Percentiles rank a stretch among this genome's conserved stretches.
Conservation (phyloP, 2,888 invertebrate species). For the Rhaphigaster nebulosa region DNA sequence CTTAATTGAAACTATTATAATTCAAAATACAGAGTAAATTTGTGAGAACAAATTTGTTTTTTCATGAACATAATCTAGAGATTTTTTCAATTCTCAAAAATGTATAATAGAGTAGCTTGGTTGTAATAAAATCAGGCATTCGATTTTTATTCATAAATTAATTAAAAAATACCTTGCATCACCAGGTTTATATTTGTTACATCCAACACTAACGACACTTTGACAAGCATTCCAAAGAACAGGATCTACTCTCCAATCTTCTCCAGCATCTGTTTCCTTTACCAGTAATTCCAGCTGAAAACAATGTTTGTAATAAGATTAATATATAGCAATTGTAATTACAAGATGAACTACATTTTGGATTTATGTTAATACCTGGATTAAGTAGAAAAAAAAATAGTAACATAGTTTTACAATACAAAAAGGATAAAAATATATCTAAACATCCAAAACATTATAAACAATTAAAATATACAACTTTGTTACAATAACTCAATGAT, state of each 20-base stretch:
- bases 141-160: not conserved
- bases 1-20: too few species aligned
- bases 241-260: constrained; percentile 96
- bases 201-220: constrained; percentile 84
- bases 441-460: too few species aligned
- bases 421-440: too few species aligned
- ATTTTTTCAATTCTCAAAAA: not conserved
- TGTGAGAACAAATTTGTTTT: too few species aligned
- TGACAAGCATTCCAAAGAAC: constrained; percentile 88
- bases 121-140: not conserved
- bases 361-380: too few species aligned
- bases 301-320: not conserved
- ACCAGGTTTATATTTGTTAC: constrained; percentile 73
- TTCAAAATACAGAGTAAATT: too few species aligned
- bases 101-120: not conserved
- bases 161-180: constrained; percentile 67
- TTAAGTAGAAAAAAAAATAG: too few species aligned
- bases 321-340: not conserved
- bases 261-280: constrained; percentile 91
- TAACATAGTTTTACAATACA: too few species aligned
- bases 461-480: too few species aligned
- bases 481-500: too few species aligned
- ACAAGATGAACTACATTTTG: too few species aligned
- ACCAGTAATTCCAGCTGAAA: constrained; percentile 82
- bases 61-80: too few species aligned